Conservation (phyloP, 2,113 vertebrate genomes). For the Mirounga angustirostris region DNA sequence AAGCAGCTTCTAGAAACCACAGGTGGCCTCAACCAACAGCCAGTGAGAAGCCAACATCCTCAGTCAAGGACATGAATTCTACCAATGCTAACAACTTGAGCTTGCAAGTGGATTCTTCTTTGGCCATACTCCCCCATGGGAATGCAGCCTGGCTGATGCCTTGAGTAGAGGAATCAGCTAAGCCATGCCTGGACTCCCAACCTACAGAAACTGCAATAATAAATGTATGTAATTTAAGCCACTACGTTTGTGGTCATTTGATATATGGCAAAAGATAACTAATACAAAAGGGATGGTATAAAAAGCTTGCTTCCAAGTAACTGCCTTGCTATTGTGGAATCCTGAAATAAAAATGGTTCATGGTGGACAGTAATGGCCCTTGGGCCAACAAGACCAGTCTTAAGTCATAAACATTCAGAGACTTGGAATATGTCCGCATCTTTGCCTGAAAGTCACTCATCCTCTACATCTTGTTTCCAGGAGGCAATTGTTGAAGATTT, state of each 20-base stretch:
- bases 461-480: background rate
- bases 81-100: background rate
- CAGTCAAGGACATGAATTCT: constrained; percentile 37
- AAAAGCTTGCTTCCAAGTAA: constrained; percentile 25
- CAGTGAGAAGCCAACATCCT: background rate
- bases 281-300: background rate
- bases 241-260: background rate
- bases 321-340: background rate
- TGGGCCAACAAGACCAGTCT: background rate
- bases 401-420: constrained; percentile 26
- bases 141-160: background rate
- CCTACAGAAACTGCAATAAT: background rate
- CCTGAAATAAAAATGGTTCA: constrained; percentile 23
- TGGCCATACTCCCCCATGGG: background rate
- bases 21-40: background rate
- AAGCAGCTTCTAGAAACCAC: constrained; percentile 12
- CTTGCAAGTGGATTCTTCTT: background rate
- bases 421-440: background rate
- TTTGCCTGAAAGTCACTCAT: constrained; percentile 23
- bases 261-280: background rate
- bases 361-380: background rate
- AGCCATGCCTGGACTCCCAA: background rate
- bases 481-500: background rate
- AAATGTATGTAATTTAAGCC: background rate
- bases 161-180: background rate